Conservation (phyloP, 1,140 invertebrate genomes). For the Anastrepha ludens region DNA sequence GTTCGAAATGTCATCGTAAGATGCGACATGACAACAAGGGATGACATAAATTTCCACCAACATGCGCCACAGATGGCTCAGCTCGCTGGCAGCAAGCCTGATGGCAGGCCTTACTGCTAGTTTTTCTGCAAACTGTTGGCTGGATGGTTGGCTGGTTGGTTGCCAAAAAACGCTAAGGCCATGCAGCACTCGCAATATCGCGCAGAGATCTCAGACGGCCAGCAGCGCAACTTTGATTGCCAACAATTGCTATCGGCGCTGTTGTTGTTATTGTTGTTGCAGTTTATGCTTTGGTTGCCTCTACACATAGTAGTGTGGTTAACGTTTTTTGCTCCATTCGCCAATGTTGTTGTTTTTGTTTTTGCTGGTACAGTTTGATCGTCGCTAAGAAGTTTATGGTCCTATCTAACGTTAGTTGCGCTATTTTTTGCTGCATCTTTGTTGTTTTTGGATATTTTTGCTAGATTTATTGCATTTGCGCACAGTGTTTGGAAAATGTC, state of each 20-base stretch:
- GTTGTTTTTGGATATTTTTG: neutral
- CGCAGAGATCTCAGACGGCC: conserved; percentile 28
- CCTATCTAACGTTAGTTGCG: conserved; percentile 45
- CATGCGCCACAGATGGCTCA: conserved; percentile 61
- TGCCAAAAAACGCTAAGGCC: conserved; percentile 42
- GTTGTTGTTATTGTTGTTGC: neutral
- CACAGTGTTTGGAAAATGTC: neutral
- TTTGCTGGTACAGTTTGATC: conserved; percentile 42
- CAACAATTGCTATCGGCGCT: neutral
- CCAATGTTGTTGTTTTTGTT: neutral
- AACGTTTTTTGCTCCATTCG: neutral
- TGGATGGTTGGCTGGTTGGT: conserved; percentile 34
- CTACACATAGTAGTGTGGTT: neutral
- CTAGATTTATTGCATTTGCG: neutral
- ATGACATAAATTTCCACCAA: conserved; percentile 75
- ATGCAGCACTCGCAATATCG: conserved; percentile 32
- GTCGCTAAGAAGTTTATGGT: conserved; percentile 45
- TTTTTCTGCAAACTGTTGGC: neutral
- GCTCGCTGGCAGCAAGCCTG: neutral
- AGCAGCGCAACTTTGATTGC: conserved; percentile 27
- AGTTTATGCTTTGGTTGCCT: neutral
- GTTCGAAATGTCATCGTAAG: conserved; percentile 74
- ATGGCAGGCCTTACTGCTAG: neutral
- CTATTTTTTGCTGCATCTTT: conserved; percentile 34
- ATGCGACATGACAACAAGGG: conserved; percentile 74